phyloP scores from a whole-genome alignment of 1,140 invertebrate genomes.

The Brachystomella parvula region DNA sequence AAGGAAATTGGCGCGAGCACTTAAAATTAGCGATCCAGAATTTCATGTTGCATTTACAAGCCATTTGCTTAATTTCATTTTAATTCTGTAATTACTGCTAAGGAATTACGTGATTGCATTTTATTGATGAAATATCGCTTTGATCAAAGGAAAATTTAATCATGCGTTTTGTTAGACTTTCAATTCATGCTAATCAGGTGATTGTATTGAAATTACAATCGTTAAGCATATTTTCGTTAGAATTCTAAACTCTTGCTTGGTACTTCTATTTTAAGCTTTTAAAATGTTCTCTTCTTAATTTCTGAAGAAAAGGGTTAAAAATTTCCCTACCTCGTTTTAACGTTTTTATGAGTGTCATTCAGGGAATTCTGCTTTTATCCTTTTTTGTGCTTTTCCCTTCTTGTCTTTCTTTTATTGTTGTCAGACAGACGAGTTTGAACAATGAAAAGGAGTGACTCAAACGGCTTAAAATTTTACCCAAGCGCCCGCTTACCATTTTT shows the following conservation, averaged over 20 bases:
- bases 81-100: too few species aligned
- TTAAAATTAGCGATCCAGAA: too few species aligned
- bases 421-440: background rate
- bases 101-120: too few species aligned
- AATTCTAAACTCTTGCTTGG: background rate
- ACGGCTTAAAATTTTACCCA: background rate
- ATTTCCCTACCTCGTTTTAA: background rate
- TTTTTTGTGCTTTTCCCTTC: background rate
- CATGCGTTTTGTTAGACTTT: background rate
- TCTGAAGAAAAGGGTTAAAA: background rate
- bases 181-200: background rate
- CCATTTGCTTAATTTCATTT: too few species aligned
- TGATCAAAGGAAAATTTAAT: background rate
- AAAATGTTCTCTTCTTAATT: background rate
- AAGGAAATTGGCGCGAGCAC: too few species aligned
- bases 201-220: too few species aligned
- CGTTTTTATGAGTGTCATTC: background rate
- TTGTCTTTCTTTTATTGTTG: background rate
- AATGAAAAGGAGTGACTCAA: conserved; percentile 3
- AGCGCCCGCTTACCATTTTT: background rate
- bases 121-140: background rate
- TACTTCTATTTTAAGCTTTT: background rate
- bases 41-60: too few species aligned
- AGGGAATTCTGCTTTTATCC: background rate
- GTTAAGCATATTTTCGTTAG: too few species aligned